A percentile compares a stretch with the other conserved stretches of the same genome.
These are phyloP conservation scores for Halictus quadricinctus DNA, from an alignment of 2,888 invertebrate species.

Conservation along the genomic window DNA sequence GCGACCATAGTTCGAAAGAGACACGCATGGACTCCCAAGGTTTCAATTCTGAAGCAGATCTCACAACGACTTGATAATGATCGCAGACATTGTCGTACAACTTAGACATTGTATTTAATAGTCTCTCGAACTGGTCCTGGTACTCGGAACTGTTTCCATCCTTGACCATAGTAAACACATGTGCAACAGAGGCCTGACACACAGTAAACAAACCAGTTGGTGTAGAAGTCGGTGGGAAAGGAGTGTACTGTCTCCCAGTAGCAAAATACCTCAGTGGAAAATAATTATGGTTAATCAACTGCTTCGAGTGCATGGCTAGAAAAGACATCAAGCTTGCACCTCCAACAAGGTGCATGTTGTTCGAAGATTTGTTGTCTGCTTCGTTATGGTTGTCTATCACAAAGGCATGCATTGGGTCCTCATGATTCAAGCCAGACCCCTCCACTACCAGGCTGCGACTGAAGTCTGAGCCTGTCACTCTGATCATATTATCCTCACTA, in stretches of 20 bases:
- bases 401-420: conserved; percentile 84
- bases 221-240: conserved; percentile 79
- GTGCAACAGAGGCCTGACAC: conserved; percentile 87
- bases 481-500: conserved; percentile 84
- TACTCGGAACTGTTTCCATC: conserved; percentile 82
- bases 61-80: conserved; percentile 87
- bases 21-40: conserved; percentile 88
- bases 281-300: conserved; percentile 85
- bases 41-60: conserved; percentile 86
- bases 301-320: conserved; percentile 89
- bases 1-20: conserved; percentile 90
- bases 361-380: conserved; percentile 83
- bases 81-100: conserved; percentile 87
- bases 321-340: conserved; percentile 89
- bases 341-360: conserved; percentile 89
- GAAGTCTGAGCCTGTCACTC: conserved; percentile 91
- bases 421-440: conserved; percentile 87
- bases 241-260: conserved; percentile 88
- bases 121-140: conserved; percentile 84
- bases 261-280: conserved; percentile 89
- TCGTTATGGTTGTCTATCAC: conserved; percentile 85
- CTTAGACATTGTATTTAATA: conserved; percentile 83
- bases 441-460: conserved; percentile 89
- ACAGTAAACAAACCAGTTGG: conserved; percentile 86
- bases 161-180: conserved; percentile 85